Base-by-base conservation (phyloP, 2,113 vertebrate genomes). In the Lycaon pictus region DNA sequence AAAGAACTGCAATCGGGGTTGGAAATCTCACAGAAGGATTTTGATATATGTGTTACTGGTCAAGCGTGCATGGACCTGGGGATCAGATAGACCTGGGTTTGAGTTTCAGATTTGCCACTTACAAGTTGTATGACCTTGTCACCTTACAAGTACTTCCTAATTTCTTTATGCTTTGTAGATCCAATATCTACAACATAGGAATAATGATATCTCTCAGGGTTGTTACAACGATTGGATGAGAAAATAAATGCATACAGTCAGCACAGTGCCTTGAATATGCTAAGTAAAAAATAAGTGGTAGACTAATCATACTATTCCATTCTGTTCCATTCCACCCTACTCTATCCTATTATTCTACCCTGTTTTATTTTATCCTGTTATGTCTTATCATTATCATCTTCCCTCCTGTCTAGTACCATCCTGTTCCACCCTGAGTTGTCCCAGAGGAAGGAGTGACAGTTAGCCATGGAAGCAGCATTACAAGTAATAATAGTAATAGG, bases 401-500 rank as follows among this genome's bases (percentile, higher is more conserved):
- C 67, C 71, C 12, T 76, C 43, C 23, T 16, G 25, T 76, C 23
- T 76, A 27, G 13, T 76, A 23, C 37, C 51, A 48, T 29, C 25
- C 25, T 72, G 0, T 35, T 81, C 27, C 60, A 55, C 13, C 19
- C 56, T 95, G 32, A 22, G 11, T 87, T 92, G 35, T 69, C 27
- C 32, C 37, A 92, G 55, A 86, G 56, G 43, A 97, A 81, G 71
- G 48, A 69, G 48, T 76, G 55, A 95, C 51, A 79, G 16, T 63
- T 83, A 76, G 43, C 19, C 19, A 72, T 51, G 55, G 16, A 67
- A 94, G 22, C 11, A 74, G 13, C 12, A 79, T 29, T 37, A 88
- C 27, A 3, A 32, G 13, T 32, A 32, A 19, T 60, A 53, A 88
- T 82, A n/a, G 90, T 67, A 51, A 83, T 88, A 95, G n/a, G 35